Evolutionary conservation across 30 jellyfish, hydroid and myxozoan genomes (phyloP).

Genomic region (Aurelia sp.): DNA sequence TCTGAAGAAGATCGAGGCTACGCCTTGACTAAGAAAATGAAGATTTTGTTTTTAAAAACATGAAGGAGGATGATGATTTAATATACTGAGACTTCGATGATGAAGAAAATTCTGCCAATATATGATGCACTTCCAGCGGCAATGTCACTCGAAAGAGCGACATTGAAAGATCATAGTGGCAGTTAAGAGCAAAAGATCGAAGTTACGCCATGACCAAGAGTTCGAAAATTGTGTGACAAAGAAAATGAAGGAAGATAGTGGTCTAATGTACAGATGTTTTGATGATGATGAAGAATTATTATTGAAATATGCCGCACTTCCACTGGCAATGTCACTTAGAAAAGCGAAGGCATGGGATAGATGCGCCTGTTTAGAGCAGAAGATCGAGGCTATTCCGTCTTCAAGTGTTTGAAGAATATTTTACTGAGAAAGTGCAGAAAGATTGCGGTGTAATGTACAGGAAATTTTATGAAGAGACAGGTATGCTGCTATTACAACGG

Average conservation of each 20-base stretch:
- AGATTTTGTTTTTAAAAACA: too few relatives aligned
- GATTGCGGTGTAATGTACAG: constrained; percentile 39
- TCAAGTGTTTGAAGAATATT: neutral
- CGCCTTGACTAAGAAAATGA: too few relatives aligned
- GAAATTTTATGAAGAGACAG: neutral
- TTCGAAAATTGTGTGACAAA: constrained; percentile 20
- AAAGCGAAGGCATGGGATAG: too few relatives aligned
- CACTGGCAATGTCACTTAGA: too few relatives aligned
- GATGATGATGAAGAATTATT: neutral
- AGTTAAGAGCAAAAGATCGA: too few relatives aligned
- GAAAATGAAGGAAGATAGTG: constrained; percentile 44
- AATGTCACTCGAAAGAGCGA: too few relatives aligned
- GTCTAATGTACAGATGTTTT: constrained; percentile 6
- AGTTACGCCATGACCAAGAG: neutral
- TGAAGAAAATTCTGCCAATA: too few relatives aligned
- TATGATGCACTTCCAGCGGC: too few relatives aligned
- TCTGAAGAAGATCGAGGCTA: neutral
- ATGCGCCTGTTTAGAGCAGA: too few relatives aligned
- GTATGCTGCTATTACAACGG: neutral
- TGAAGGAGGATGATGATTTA: neutral
- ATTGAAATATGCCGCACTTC: constrained; percentile 7
- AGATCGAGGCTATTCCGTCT: neutral
- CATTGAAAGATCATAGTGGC: too few relatives aligned
- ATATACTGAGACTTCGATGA: too few relatives aligned
- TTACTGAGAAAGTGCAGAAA: constrained; percentile 21